phyloP scores from a whole-genome alignment of 2,888 invertebrate species.

The Prenolepis imparis region DNA sequence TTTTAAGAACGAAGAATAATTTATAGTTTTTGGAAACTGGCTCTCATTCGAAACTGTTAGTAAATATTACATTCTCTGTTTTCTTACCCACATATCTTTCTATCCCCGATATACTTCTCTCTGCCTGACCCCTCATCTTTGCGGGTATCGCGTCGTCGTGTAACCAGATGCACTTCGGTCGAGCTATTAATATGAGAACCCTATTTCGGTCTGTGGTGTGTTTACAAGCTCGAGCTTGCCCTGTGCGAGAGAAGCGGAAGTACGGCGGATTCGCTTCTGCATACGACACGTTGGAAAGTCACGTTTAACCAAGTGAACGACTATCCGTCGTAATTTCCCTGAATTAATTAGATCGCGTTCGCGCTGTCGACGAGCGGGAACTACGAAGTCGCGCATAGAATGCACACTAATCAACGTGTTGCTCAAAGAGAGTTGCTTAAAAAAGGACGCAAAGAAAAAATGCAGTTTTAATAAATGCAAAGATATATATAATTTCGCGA shows the following conservation, averaged over 20 bases:
- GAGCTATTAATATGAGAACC: slow-evolving; percentile 79
- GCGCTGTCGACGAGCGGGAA: background rate
- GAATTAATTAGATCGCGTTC: slow-evolving; percentile 43
- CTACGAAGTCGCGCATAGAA: slow-evolving; percentile 1
- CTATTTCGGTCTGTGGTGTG: slow-evolving; percentile 79
- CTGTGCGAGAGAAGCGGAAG: slow-evolving; percentile 70
- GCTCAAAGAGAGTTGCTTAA: background rate
- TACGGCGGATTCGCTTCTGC: slow-evolving; percentile 65
- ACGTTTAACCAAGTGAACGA: slow-evolving; percentile 39
- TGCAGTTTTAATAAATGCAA: background rate
- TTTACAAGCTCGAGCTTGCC: slow-evolving; percentile 76
- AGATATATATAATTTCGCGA: background rate
- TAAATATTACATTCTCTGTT: slow-evolving; percentile 19
- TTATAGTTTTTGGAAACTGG: background rate
- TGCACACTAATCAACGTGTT: slow-evolving; percentile 11
- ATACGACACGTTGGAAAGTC: slow-evolving; percentile 52
- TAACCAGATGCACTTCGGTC: slow-evolving; percentile 71
- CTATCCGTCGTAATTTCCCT: slow-evolving; percentile 45
- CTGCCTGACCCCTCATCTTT: slow-evolving; percentile 34
- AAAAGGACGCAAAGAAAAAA: background rate
- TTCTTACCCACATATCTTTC: background rate
- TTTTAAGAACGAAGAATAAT: slow-evolving; percentile 7
- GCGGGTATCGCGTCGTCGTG: slow-evolving; percentile 53
- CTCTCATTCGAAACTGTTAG: background rate
- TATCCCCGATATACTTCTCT: background rate